Evolutionary conservation across 2,113 vertebrate species (phyloP), one percentile per base, ranked within the genome.

Genomic region (Chrysochloris asiatica): DNA sequence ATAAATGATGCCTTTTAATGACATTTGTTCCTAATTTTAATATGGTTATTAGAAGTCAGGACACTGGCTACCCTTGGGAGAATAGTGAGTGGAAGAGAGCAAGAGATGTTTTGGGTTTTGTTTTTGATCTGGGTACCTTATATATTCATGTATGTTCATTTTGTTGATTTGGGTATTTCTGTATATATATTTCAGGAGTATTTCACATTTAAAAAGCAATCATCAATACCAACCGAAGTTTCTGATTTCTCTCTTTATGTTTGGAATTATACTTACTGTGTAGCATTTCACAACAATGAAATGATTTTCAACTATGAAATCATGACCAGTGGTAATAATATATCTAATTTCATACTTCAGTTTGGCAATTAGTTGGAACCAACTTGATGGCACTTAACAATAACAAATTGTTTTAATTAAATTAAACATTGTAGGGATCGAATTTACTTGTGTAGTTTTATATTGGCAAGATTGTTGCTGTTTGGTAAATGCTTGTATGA

Each of bases 321-420:
- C 19, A 16, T 56, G 54, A 56, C 19, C 54, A 56, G 24, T 19
- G 24, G 54, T 56, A 56, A 56, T 56, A 56, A 56, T 7, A 19
- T 56, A 56, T 56, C 54, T 56, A 5, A 56, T 56, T 6, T 56
- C 54, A 56, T 13, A 56, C 19, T 56, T 56, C 24, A 16, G 24
- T 56, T 56, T 75, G 56, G 24, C 8, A 28, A 24, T 54, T 54
- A 56, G 19, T 56, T 56, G 54, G n/a, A n/a, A n/a, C n/a, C n/a
- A n/a, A n/a, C n/a, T n/a, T n/a, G n/a, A n/a, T n/a, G n/a, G n/a
- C n/a, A n/a, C n/a, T n/a, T n/a, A n/a, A n/a, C n/a, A n/a, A n/a
- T 59, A 26, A 59, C 24, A 59, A 38, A 48, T 76, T 83, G 78
- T 83, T 95, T 30, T 69, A 75, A 16, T 88, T 82, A 50, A 76